Evolutionary conservation across 2,113 vertebrate genomes (phyloP), one percentile per base, ranked within the genome.

Genomic region (Verasper variegatus): DNA sequence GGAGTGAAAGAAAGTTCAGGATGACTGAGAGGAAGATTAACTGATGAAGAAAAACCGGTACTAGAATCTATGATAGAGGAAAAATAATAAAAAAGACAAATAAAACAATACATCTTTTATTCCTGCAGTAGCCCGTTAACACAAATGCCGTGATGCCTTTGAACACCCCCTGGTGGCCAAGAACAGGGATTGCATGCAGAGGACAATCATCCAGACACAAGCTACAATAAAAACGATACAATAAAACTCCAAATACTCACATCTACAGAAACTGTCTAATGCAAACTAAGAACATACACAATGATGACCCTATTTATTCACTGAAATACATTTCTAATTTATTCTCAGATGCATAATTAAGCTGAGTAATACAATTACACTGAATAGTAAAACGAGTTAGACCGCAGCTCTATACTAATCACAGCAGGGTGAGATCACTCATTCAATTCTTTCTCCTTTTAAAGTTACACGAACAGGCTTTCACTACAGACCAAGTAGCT

Each of bases 151-250:
- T 64, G 64, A 66, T 84, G 47, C 45, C 58, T 71, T 49, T 81
- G 81, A 87, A 87, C 83, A 35, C 91, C 89, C 84, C 83, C 90
- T 89, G 26, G 91, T 90, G 92, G 88, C 10, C 17, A 56, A 47
- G 11, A 17, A 4, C 2, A 60, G 18, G 73, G n/a, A 86, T 55
- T 68, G 71, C 78, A 88, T 1, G 18, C 23, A 59, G 17, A 35
- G 47, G 21, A 61, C 35, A 51, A 69, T 14, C 21, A 14, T 42
- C 57, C 3, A 37, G 64, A 71, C 57, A 68, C 20, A 2, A n/a
- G 69, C 20, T 67, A 47, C 72, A 71, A 65, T 18, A 60, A 35
- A 54, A 55, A 62, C 40, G n/a, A 69, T 64, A 52, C 72, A 71
- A 65, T 18, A 60, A 35, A 54, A 55, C 42, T 54, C 40, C 49